A percentile compares a stretch with the other conserved stretches of the same genome.
These are phyloP conservation scores for Synergus gifuensis DNA, from an alignment of 2,888 invertebrate species.

Conservation along the genomic window DNA sequence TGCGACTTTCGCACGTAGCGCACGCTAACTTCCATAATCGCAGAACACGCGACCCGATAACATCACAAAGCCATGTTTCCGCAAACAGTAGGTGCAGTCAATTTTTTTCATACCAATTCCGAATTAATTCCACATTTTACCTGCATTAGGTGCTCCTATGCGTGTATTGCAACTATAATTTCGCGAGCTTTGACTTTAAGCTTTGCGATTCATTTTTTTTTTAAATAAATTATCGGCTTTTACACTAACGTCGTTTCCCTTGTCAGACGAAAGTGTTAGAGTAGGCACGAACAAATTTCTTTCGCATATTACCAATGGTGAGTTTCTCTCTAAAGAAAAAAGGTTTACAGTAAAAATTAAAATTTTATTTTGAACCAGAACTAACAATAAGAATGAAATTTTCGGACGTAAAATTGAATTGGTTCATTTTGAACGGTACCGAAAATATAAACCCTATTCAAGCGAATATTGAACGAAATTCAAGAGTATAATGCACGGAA, in stretches of 20 bases:
- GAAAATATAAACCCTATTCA: no score
- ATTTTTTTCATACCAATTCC: constrained; percentile 35
- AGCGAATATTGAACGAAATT: no score
- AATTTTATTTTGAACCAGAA: no score
- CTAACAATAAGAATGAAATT: no score
- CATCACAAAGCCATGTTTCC: constrained; percentile 29
- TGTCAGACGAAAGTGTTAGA: neutral
- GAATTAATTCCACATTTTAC: constrained; percentile 36
- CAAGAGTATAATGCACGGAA: no score
- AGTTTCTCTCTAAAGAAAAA: no score
- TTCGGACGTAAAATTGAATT: no score
- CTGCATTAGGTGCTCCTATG: constrained; percentile 16
- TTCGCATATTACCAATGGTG: no score
- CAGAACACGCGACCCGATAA: constrained; percentile 37
- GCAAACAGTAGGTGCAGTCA: constrained; percentile 28
- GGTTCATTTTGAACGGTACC: no score
- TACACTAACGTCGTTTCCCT: neutral
- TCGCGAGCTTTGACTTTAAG: constrained; percentile 7
- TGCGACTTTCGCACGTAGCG: constrained; percentile 36
- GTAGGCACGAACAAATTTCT: no score
- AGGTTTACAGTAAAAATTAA: no score
- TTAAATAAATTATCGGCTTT: neutral
- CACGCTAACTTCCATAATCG: constrained; percentile 40
- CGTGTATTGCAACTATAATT: constrained; percentile 16
- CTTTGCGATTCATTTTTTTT: neutral